phyloP scores from a whole-genome alignment of 2,888 invertebrate species.

The Cosmia pyralina region DNA sequence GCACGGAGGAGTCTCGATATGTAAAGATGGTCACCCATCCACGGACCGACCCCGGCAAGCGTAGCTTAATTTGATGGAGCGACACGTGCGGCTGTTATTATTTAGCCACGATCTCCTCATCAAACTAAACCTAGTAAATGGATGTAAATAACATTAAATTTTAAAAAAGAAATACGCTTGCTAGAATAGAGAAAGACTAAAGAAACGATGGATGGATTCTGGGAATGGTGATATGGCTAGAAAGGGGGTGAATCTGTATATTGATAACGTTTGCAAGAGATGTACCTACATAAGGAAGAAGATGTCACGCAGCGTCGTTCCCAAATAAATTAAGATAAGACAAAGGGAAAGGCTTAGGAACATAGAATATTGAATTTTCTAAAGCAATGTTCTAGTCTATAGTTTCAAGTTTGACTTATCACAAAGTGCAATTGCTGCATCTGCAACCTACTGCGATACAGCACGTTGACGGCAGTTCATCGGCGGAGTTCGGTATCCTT shows the following conservation, averaged over 20 bases:
- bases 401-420: neutral
- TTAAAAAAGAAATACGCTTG: neutral
- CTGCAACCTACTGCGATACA: slow-evolving; percentile 1
- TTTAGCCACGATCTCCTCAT: no score
- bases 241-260: neutral
- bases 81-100: no score
- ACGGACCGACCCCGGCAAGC: no score
- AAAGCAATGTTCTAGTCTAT: neutral
- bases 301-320: no score
- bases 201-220: neutral
- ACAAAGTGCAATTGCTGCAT: neutral
- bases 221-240: neutral
- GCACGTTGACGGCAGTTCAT: slow-evolving; percentile 1
- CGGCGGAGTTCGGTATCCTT: slow-evolving; percentile 8
- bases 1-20: no score
- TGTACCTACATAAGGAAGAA: neutral
- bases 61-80: no score
- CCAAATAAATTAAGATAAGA: neutral
- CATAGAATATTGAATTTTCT: neutral
- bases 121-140: slow-evolving; percentile 10
- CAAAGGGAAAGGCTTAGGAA: neutral
- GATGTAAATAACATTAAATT: slow-evolving; percentile 4
- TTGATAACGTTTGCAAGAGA: neutral
- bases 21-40: no score
- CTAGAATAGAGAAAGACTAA: neutral